Percentiles rank a stretch among this genome's conserved stretches.
These are phyloP conservation scores for Cyclopterus lumpus DNA, from an alignment of 2,797 vertebrate species.

Conservation along the genomic window DNA sequence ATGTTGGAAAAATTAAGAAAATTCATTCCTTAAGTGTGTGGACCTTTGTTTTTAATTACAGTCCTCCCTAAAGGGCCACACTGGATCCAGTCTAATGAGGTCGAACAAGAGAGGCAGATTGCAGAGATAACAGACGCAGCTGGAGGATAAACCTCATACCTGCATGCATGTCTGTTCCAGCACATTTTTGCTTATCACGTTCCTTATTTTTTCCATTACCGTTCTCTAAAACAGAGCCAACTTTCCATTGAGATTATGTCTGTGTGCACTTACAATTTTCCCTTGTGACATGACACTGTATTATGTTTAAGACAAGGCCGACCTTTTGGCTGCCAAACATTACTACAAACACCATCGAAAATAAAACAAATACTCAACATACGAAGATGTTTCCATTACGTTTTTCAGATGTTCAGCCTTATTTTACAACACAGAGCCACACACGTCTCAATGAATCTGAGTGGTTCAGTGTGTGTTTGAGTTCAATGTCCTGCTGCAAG, in stretches of 20 bases:
- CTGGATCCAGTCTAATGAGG: conserved; percentile 56
- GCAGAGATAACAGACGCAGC: conserved; percentile 37
- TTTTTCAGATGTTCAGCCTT: background rate
- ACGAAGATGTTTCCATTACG: background rate
- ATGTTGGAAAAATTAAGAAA: conserved; percentile 69
- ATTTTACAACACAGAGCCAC: background rate
- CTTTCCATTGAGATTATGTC: conserved; percentile 48
- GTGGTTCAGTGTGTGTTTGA: too few species aligned
- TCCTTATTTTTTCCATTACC: conserved; percentile 53
- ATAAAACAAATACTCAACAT: conserved; percentile 13
- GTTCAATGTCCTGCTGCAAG: background rate
- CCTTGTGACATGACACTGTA: conserved; percentile 25
- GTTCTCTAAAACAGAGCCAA: conserved; percentile 40
- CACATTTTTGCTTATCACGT: conserved; percentile 49
- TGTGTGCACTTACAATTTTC: conserved; percentile 14
- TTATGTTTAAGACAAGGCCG: conserved; percentile 27
- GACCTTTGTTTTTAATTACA: conserved; percentile 68
- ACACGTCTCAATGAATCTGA: background rate
- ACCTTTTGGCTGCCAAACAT: background rate
- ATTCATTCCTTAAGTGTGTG: conserved; percentile 58
- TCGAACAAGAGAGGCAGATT: conserved; percentile 27
- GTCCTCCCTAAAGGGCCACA: conserved; percentile 44
- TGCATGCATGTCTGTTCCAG: conserved; percentile 30
- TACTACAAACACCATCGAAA: background rate
- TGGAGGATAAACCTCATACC: conserved; percentile 41